Base-by-base conservation (phyloP, 2,888 invertebrate genomes). In the Alviniconcha strummeri region DNA sequence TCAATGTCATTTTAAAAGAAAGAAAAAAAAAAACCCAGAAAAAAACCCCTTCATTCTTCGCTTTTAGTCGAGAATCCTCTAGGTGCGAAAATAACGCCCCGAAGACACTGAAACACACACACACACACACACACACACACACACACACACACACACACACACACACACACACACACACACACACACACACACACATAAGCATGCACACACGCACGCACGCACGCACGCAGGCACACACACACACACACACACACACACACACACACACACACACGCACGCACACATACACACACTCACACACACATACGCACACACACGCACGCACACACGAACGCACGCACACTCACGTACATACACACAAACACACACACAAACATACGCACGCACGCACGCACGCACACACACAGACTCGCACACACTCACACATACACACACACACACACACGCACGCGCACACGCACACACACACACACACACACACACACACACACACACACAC, bases 401-500 rank as follows among this genome's bases (percentile, higher is more conserved):
- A 36, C 36, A 36, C 64, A 11, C 64, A 11, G 2, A 11, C 64
- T 1, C 64, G 3, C 36, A 36, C 36, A 36, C 36, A 36, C 36
- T 1, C 36, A 36, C 36, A 36, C 36, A 36, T 3, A 36, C 64
- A 64, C 64, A 64, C 64, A n/a, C n/a, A 64, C 64, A 64, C 64
- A 64, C 64, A 64, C 64, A 64, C 64, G 17, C 64, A 64, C 64
- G n/a, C n/a, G n/a, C 36, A 3, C 36, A 36, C 36, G 3, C 36
- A 36, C 36, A 36, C 36, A 36, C 36, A 36, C 36, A 36, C 36
- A 64, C 64, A 64, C 64, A 64, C 64, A 64, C 64, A 64, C 64
- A 64, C 64, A 64, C 64, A 64, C 64, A 64, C 64, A 64, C 64
- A 64, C 64, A 64, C 64, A 64, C 64, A 64, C 64, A 64, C 64